Conservation (phyloP, 2,888 invertebrate species). For the Macaria liturata region DNA sequence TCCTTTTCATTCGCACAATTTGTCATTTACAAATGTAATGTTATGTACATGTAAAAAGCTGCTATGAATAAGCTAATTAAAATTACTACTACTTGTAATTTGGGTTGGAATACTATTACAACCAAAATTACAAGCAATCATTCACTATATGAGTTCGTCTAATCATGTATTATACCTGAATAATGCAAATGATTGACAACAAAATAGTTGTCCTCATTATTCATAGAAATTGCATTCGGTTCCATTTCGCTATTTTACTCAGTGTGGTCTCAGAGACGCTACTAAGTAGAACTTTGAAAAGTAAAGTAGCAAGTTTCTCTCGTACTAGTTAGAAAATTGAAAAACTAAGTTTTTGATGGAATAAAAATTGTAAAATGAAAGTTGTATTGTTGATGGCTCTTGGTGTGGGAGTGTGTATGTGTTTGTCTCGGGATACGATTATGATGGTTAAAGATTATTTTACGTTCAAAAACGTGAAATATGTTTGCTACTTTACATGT, state of each 20-base stretch:
- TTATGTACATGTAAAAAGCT: no score
- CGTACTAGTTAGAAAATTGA: neutral
- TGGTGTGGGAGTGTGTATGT: slow-evolving; percentile 12
- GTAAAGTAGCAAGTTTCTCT: neutral
- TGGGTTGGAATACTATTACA: no score
- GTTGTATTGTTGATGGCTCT: slow-evolving; percentile 9
- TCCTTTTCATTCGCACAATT: no score
- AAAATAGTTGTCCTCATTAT: slow-evolving; percentile 28
- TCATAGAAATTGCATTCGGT: slow-evolving; percentile 16
- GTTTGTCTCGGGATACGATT: neutral
- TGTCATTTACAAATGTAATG: no score
- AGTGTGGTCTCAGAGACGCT: neutral
- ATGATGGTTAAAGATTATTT: slow-evolving; percentile 50
- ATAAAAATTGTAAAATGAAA: slow-evolving; percentile 15
- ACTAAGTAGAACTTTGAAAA: neutral
- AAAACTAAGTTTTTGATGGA: neutral
- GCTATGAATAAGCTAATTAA: no score
- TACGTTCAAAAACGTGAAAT: slow-evolving; percentile 42
- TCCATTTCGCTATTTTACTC: slow-evolving; percentile 10
- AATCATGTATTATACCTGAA: neutral
- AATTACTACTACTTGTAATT: no score
- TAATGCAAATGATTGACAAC: slow-evolving; percentile 41
- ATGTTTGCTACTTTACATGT: slow-evolving; percentile 55
- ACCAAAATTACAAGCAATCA: no score
- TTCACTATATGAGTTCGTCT: no score